A percentile compares a stretch with the other conserved stretches of the same genome.
phyloP scores from a whole-genome alignment of 2,113 vertebrate genomes.

The Oryzias melastigma region DNA sequence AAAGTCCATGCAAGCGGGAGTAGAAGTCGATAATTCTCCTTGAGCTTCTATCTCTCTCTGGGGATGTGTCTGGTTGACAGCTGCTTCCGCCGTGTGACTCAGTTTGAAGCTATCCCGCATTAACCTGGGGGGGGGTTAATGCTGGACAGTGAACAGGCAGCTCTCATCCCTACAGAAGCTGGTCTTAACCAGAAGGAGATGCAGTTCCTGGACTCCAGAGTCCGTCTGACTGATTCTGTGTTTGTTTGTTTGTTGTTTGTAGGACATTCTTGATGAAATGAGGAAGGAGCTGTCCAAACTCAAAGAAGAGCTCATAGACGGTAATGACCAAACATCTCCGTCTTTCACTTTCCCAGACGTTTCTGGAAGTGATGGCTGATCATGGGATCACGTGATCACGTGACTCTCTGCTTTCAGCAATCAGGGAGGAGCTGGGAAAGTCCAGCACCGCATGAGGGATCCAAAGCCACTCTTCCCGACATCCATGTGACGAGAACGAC shows the following conservation, averaged over 20 bases:
- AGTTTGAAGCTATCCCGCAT: too few relatives aligned
- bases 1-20: too few relatives aligned
- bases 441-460: constrained; percentile 89
- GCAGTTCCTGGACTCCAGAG: background rate
- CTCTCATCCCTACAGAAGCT: too few relatives aligned
- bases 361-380: too few relatives aligned
- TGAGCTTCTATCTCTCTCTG: too few relatives aligned
- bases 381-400: background rate
- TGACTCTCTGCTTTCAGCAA: constrained; percentile 79
- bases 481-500: constrained; percentile 71
- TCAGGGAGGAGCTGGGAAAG: constrained; percentile 96
- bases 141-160: too few relatives aligned
- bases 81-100: too few relatives aligned
- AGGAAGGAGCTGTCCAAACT: constrained; percentile 96
- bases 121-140: too few relatives aligned
- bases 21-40: too few relatives aligned
- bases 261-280: constrained; percentile 99
- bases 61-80: too few relatives aligned
- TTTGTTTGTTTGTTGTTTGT: constrained; percentile 26
- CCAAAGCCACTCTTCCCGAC: constrained; percentile 39
- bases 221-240: background rate
- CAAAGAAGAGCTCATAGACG: constrained; percentile 98
- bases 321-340: constrained; percentile 68
- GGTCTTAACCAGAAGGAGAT: too few relatives aligned
- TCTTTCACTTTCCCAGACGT: too few relatives aligned